phyloP scores from a whole-genome alignment of 2,888 invertebrate species.

The Seira musarum region DNA sequence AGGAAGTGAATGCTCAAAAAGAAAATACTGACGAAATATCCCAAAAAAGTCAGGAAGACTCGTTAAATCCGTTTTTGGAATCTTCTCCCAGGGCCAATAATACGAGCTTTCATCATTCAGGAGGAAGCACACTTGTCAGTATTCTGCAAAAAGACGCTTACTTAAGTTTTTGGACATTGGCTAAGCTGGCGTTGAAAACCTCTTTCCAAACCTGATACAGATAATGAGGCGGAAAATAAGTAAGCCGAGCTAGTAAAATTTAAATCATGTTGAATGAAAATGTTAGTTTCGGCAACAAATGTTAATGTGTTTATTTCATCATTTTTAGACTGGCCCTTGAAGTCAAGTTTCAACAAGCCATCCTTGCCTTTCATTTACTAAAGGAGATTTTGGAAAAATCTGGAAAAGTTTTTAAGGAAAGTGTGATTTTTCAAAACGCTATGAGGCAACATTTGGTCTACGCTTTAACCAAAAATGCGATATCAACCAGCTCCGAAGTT shows the following conservation, averaged over 20 bases:
- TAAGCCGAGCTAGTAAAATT: constrained; percentile 17
- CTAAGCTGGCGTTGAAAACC: constrained; percentile 98
- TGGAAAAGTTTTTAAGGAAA: constrained; percentile 94
- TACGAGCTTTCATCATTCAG: constrained; percentile 75
- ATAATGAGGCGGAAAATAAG: constrained; percentile 83
- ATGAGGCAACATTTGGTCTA: constrained; percentile 99
- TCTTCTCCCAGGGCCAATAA: not conserved
- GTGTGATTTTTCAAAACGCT: constrained; percentile 98
- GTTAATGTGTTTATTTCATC: constrained; percentile 4
- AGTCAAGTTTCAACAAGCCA: constrained; percentile 86
- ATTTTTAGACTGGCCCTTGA: constrained; percentile 74
- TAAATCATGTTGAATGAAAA: not conserved
- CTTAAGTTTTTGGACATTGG: constrained; percentile 97
- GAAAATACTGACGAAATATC: constrained; percentile 21
- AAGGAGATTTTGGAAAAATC: constrained; percentile 97
- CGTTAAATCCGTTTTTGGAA: constrained; percentile 28
- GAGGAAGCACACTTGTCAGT: constrained; percentile 90
- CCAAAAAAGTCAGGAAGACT: not conserved
- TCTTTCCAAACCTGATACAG: constrained; percentile 77
- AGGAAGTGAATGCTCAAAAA: constrained; percentile 12
- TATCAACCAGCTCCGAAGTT: constrained; percentile 96
- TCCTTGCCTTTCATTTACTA: constrained; percentile 94
- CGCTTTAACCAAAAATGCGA: constrained; percentile 97
- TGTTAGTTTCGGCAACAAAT: not conserved
- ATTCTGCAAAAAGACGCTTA: constrained; percentile 99